These are phyloP conservation scores for Atopsyche davidsoni DNA, from an alignment of 1,140 invertebrate genomes.

Conservation along the genomic window DNA sequence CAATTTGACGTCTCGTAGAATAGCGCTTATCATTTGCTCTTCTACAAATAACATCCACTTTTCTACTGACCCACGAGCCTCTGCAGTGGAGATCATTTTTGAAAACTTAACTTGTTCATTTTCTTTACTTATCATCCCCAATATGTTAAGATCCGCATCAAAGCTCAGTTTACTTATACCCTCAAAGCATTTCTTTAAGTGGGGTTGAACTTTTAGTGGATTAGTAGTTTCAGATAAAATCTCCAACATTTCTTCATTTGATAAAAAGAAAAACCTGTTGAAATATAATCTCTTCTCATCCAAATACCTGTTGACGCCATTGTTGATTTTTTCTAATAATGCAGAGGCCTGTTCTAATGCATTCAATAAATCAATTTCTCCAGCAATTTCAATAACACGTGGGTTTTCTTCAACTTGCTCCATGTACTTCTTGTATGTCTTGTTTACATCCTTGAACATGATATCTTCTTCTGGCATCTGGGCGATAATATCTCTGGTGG, in stretches of 20 bases:
- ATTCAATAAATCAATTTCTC: conserved; percentile 66
- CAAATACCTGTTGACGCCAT: conserved; percentile 83
- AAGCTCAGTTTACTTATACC: conserved; percentile 68
- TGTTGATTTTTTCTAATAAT: conserved; percentile 75
- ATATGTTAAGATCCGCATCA: conserved; percentile 70
- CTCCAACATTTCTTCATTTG: conserved; percentile 92
- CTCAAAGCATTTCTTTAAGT: conserved; percentile 90
- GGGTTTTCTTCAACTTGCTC: conserved; percentile 63
- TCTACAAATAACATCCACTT: conserved; percentile 88
- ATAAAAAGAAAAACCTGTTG: conserved; percentile 90
- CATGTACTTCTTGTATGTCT: conserved; percentile 77
- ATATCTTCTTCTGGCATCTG: conserved; percentile 89
- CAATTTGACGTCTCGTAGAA: conserved; percentile 65
- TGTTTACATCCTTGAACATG: conserved; percentile 69
- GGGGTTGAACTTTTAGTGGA: conserved; percentile 79
- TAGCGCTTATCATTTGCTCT: conserved; percentile 71
- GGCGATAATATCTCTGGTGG: conserved; percentile 85
- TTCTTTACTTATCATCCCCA: conserved; percentile 80
- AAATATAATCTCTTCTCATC: conserved; percentile 90
- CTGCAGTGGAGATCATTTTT: conserved; percentile 65
- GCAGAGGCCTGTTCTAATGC: conserved; percentile 65
- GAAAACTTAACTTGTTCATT: conserved; percentile 70
- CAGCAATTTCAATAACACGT: conserved; percentile 67
- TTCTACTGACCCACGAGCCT: conserved; percentile 83
- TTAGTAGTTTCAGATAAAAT: conserved; percentile 91